Conservation (phyloP, 2,888 invertebrate species). For the Habroteleia sp. region DNA sequence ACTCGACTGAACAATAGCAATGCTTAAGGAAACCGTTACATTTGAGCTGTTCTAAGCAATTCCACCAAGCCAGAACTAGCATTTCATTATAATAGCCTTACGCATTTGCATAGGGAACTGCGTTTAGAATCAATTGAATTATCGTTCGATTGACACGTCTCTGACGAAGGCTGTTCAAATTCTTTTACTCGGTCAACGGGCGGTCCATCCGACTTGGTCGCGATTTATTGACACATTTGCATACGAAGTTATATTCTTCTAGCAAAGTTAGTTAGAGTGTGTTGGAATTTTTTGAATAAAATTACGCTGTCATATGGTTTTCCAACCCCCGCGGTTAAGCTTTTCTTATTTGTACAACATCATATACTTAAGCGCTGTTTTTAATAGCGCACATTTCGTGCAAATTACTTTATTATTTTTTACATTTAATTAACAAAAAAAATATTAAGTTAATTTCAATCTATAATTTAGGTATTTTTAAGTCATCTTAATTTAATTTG, state of each 20-base stretch:
- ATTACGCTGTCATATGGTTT: constrained; percentile 43
- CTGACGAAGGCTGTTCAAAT: constrained; percentile 74
- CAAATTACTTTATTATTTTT: constrained; percentile 25
- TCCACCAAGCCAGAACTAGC: constrained; percentile 46
- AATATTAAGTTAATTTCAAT: constrained; percentile 14
- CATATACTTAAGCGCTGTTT: constrained; percentile 26
- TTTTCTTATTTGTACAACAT: constrained; percentile 43
- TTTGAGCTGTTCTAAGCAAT: constrained; percentile 52
- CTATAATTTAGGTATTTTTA: no score
- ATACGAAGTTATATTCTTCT: constrained; percentile 68
- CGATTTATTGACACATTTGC: constrained; percentile 73
- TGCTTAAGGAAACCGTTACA: constrained; percentile 68
- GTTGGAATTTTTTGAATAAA: constrained; percentile 58
- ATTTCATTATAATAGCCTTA: constrained; percentile 68
- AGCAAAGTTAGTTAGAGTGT: constrained; percentile 63
- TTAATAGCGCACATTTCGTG: constrained; percentile 26
- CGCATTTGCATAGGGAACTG: constrained; percentile 78
- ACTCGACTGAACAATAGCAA: constrained; percentile 32
- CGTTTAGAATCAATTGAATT: constrained; percentile 76
- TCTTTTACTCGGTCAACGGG: constrained; percentile 67
- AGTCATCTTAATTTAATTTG: no score
- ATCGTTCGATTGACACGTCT: constrained; percentile 76
- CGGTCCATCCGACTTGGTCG: constrained; percentile 65
- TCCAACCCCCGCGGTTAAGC: constrained; percentile 58
- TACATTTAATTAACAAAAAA: neutral